phyloP scores from a whole-genome alignment of 1,140 invertebrate genomes.

The Zelostemma sp. region DNA sequence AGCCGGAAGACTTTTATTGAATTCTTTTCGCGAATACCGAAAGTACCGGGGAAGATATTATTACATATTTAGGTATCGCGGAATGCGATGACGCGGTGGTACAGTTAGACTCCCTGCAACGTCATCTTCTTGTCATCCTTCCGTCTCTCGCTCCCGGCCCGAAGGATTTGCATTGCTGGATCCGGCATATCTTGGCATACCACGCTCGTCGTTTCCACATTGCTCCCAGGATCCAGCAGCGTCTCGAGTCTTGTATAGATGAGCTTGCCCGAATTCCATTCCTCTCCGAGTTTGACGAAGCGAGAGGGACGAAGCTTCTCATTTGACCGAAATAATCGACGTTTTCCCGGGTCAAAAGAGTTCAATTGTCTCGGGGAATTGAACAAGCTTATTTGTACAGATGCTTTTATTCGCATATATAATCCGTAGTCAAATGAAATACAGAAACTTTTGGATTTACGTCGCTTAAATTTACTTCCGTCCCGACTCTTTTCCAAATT shows the following conservation, averaged over 20 bases:
- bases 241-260: conserved; percentile 47
- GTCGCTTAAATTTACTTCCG: too few species aligned
- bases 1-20: too few species aligned
- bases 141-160: conserved; percentile 33
- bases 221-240: conserved; percentile 38
- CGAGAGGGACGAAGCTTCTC: too few species aligned
- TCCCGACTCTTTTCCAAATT: too few species aligned
- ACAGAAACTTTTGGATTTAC: conserved; percentile 19
- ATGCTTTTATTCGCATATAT: conserved; percentile 29
- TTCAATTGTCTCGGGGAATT: conserved; percentile 51
- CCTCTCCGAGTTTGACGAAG: conserved; percentile 42
- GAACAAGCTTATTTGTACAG: conserved; percentile 39
- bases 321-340: too few species aligned
- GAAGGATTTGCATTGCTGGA: conserved; percentile 59
- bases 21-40: conserved; percentile 59
- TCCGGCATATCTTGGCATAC: conserved; percentile 63
- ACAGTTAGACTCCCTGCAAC: conserved; percentile 56
- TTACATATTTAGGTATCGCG: conserved; percentile 63
- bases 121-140: conserved; percentile 47
- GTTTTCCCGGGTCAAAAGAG: conserved; percentile 58
- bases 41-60: conserved; percentile 58
- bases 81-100: conserved; percentile 48
- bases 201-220: conserved; percentile 47
- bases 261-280: conserved; percentile 51
- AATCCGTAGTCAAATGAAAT: conserved; percentile 29